These are phyloP conservation scores for Myotis planiceps DNA, from an alignment of 2,797 vertebrate species.

Conservation along the genomic window DNA sequence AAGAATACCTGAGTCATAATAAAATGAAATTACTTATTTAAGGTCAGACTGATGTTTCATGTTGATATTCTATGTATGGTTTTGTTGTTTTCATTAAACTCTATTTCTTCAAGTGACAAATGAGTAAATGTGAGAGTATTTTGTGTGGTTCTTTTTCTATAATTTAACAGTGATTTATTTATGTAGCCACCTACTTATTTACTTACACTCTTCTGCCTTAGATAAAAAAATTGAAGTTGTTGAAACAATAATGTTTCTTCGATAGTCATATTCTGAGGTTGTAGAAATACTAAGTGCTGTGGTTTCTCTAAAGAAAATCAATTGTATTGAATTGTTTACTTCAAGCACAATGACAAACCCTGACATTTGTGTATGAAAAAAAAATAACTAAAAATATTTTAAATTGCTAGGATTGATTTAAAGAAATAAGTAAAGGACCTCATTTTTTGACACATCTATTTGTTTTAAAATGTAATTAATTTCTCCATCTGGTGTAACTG, in stretches of 20 bases:
- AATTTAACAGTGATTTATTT: constrained; percentile 56
- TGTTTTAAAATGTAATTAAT: not conserved
- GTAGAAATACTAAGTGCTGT: constrained; percentile 11
- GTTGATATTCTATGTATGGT: not conserved
- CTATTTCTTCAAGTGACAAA: constrained; percentile 40
- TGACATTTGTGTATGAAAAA: not conserved
- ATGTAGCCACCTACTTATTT: not conserved
- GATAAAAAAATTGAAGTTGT: constrained; percentile 21
- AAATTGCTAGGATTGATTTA: not conserved
- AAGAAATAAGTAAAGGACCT: not conserved
- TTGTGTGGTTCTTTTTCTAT: not conserved
- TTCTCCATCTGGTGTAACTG: not conserved
- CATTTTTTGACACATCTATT: not conserved
- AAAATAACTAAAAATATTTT: not conserved
- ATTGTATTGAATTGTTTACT: constrained; percentile 16
- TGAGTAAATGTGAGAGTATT: not conserved
- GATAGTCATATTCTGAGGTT: not conserved
- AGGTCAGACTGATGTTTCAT: constrained; percentile 33
- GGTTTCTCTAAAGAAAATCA: constrained; percentile 26
- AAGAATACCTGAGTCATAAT: constrained; percentile 5
- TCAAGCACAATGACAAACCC: not conserved
- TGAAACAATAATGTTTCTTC: constrained; percentile 29
- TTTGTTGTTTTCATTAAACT: constrained; percentile 12
- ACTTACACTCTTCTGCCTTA: constrained; percentile 2
- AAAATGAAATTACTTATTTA: constrained; percentile 46